Evolutionary conservation across 2,113 vertebrate species (phyloP).

Genomic region (Circaetus cinerascens): DNA sequence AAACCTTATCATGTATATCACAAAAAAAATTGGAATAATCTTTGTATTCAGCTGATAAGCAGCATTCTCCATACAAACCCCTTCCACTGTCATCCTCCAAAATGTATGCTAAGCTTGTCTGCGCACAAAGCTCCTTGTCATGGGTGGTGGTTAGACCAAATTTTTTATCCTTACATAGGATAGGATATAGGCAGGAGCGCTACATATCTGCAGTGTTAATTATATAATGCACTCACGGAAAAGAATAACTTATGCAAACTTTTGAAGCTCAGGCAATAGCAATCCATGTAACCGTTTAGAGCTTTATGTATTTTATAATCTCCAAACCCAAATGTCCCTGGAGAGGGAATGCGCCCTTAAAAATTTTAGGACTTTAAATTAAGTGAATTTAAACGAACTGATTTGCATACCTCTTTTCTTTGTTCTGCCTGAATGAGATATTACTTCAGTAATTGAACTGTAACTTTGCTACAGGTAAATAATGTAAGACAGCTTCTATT

Average conservation of each 20-base stretch:
- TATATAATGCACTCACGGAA: not conserved
- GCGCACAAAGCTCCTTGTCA: not conserved
- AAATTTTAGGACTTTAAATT: not conserved
- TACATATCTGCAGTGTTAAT: not conserved
- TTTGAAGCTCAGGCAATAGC: not conserved
- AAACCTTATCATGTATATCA: not conserved
- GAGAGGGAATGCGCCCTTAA: not conserved
- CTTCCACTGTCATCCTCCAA: not conserved
- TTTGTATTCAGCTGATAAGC: not conserved
- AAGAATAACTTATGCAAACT: not conserved
- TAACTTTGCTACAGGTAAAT: conserved; percentile 34
- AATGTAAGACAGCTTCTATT: not conserved
- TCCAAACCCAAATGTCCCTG: not conserved
- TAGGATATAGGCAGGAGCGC: not conserved
- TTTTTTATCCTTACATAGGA: not conserved
- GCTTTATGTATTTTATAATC: not conserved
- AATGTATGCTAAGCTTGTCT: not conserved
- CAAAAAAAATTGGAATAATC: not conserved
- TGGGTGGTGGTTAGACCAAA: not conserved
- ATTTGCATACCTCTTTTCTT: not conserved
- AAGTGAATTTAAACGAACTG: not conserved
- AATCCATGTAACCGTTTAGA: not conserved
- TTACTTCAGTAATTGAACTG: conserved; percentile 48
- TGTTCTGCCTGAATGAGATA: conserved; percentile 34
- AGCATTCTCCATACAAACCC: not conserved